A percentile compares a stretch with the other conserved stretches of the same genome.
Evolutionary conservation across 2,797 vertebrate genomes (phyloP).

Genomic region (Chelon labrosus): DNA sequence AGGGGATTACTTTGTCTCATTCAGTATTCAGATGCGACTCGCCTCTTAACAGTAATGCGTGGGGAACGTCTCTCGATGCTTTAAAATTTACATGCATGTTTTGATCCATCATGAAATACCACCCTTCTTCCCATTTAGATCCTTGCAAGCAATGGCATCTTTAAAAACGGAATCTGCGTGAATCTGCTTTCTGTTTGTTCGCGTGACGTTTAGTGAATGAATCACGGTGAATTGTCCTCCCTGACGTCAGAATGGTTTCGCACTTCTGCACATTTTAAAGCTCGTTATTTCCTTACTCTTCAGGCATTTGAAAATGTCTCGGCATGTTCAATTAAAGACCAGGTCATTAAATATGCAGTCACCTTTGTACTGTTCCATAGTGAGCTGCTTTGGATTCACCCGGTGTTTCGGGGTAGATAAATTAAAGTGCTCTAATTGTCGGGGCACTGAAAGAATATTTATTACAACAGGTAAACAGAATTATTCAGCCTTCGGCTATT

Average conservation of each 20-base stretch:
- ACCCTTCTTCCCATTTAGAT: not conserved
- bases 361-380: conserved; percentile 28
- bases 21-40: conserved; percentile 61
- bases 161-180: conserved; percentile 19
- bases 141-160: conserved; percentile 26
- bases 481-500: conserved; percentile 22
- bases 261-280: conserved; percentile 46
- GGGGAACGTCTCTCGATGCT: conserved; percentile 31
- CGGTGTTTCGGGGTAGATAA: conserved; percentile 28
- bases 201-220: conserved; percentile 34
- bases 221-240: conserved; percentile 54
- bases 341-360: conserved; percentile 73
- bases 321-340: conserved; percentile 71
- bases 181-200: conserved; percentile 30
- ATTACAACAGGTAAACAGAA: conserved; percentile 34
- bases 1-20: conserved; percentile 52
- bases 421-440: conserved; percentile 42
- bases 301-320: conserved; percentile 64
- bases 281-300: conserved; percentile 51
- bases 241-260: conserved; percentile 41
- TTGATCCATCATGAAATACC: conserved; percentile 59
- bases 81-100: conserved; percentile 65
- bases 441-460: conserved; percentile 33
- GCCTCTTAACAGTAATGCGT: conserved; percentile 37
- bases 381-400: conserved; percentile 47